A percentile compares a stretch with the other conserved stretches of the same genome.
phyloP scores from a whole-genome alignment of 2,797 vertebrate genomes.

The Heliangelus exortis region DNA sequence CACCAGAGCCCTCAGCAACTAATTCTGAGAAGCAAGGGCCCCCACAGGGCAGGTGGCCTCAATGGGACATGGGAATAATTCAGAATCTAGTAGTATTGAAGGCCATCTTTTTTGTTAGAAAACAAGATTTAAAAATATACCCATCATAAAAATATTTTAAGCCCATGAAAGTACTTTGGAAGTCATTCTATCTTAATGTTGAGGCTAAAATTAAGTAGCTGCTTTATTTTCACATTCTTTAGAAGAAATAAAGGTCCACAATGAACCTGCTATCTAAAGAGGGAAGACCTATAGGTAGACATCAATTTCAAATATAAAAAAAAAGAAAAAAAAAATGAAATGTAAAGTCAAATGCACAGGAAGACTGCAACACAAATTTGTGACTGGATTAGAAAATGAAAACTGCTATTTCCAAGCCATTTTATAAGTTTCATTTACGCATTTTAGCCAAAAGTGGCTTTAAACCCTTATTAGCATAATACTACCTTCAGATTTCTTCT shows the following conservation, averaged over 20 bases:
- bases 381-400: background rate
- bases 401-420: background rate
- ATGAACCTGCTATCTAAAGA: background rate
- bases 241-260: constrained; percentile 1
- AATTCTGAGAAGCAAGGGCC: background rate
- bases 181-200: rapidly evolving
- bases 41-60: background rate
- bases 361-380: background rate
- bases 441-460: background rate
- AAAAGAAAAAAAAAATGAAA: background rate
- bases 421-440: background rate
- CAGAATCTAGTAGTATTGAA: background rate
- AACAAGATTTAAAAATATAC: background rate
- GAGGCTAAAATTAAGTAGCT: background rate
- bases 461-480: background rate
- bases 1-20: rapidly evolving
- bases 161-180: background rate
- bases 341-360: background rate
- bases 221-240: background rate
- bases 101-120: background rate
- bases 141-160: background rate
- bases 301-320: background rate
- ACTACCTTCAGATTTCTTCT: background rate
- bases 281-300: background rate
- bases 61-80: rapidly evolving